Conservation (phyloP, 2,888 invertebrate genomes). For the Brachylomia viminalis region DNA sequence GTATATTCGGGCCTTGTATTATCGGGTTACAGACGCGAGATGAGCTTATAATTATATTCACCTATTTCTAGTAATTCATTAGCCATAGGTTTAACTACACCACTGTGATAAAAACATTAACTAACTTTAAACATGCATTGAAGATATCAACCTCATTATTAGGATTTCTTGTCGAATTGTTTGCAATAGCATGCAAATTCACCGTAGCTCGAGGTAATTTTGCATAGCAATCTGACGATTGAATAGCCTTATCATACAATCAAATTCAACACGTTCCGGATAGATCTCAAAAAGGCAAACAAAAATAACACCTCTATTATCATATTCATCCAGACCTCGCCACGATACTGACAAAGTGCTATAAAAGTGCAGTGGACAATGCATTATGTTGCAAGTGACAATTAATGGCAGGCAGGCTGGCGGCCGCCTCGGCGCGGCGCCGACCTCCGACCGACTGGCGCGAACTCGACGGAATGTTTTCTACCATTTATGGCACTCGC, state of each 20-base stretch:
- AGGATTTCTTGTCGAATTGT: background rate
- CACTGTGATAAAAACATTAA: background rate
- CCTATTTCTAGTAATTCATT: background rate
- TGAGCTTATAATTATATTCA: background rate
- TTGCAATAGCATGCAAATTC: background rate
- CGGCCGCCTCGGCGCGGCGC: conserved; percentile 65
- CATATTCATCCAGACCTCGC: conserved; percentile 39
- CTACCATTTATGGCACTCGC: conserved; percentile 77
- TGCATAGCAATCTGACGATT: background rate
- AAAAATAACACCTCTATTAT: conserved; percentile 28
- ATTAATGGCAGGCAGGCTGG: conserved; percentile 60
- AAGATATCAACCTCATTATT: background rate
- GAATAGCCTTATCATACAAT: conserved; percentile 2
- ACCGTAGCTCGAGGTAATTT: background rate
- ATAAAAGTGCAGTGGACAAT: conserved; percentile 58
- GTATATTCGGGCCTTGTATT: background rate
- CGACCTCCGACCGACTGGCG: conserved; percentile 68
- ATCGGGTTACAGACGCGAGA: conserved; percentile 5
- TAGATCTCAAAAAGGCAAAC: conserved; percentile 18
- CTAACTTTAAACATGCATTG: background rate
- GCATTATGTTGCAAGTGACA: conserved; percentile 62
- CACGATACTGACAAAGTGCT: conserved; percentile 27
- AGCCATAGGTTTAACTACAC: background rate
- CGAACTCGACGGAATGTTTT: conserved; percentile 64
- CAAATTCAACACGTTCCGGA: conserved; percentile 14